Conservation (phyloP, 2,888 invertebrate species). For the Hesperia comma region DNA sequence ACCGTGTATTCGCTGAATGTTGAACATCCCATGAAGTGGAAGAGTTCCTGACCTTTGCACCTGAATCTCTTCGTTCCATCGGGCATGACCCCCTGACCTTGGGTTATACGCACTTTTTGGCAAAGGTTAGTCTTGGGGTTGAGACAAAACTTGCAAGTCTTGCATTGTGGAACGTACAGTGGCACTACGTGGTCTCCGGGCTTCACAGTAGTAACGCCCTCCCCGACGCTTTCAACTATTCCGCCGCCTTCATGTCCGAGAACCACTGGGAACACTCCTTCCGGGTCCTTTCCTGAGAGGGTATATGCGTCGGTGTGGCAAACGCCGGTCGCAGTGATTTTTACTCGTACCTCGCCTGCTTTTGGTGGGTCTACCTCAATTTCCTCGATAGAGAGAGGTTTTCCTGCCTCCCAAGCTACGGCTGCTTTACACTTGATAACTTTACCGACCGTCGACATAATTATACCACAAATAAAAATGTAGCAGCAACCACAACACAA, state of each 20-base stretch:
- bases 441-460: conserved; percentile 82
- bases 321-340: conserved; percentile 90
- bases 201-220: conserved; percentile 93
- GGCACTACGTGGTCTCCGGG: conserved; percentile 99
- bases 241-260: conserved; percentile 99
- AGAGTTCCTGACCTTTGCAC: conserved; percentile 89
- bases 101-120: conserved; percentile 93
- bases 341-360: conserved; percentile 94
- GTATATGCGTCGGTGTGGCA: conserved; percentile 98
- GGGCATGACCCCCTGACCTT: conserved; percentile 95
- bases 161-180: conserved; percentile 97
- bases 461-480: conserved; percentile 36
- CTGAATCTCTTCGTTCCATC: conserved; percentile 95
- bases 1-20: conserved; percentile 98
- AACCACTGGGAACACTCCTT: conserved; percentile 95
- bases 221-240: conserved; percentile 98
- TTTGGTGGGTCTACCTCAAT: conserved; percentile 97
- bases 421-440: conserved; percentile 97
- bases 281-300: conserved; percentile 93
- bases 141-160: conserved; percentile 97
- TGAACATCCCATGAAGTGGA: conserved; percentile 98
- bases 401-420: conserved; percentile 97
- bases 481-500: neutral
- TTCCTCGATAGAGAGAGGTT: conserved; percentile 94
- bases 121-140: conserved; percentile 98